Base-by-base conservation (phyloP, 2,888 invertebrate species). In the Cerceris rybyensis region DNA sequence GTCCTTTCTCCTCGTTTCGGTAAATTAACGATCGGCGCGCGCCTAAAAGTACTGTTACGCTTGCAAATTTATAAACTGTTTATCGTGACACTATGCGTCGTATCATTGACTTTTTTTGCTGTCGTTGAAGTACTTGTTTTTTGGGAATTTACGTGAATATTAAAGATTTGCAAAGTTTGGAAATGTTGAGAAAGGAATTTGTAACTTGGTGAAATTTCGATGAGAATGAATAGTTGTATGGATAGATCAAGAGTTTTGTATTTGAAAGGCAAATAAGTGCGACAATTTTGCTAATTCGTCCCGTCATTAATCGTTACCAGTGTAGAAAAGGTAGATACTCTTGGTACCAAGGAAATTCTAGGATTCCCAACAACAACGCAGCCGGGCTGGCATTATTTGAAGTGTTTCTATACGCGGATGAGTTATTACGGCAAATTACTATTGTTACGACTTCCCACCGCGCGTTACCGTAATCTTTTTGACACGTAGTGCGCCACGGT, bases 341-440 rank as follows among this genome's bases (percentile, higher is more conserved):
- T 60, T 42, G 59, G 54, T 41, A 43, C 16, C 39, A 54, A 68
- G 74, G 59, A 78, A 73, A 82, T 82, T 73, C 76, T 78, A 70
- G 68, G 76, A 77, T 82, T 80, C 75, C 74, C 75, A 67, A 72
- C 79, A 70, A 74, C 71, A 52, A 59, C 55, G 72, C 72, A 71
- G 65, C 70, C 65, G 70, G 66, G 67, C 67, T 75, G 69, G 69
- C 58, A 75, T 81, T 84, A 84, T 77, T 85, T 66, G 73, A 82
- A 80, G 86, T 81, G 75, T 84, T 81, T 85, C 82, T 78, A 76
- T 80, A 81, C 75, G 78, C 72, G 86, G 78, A 84, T 83, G 83
- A 86, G 85, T 81, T 84, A 84, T 86, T 86, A 84, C 68, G 57
- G 73, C 63, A 63, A 86, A 86, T 86, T 83, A 80, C 85, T 81